Percentiles rank a stretch among this genome's conserved stretches.
phyloP scores from a whole-genome alignment of 2,888 invertebrate genomes.

The Drosophila koepferae region DNA sequence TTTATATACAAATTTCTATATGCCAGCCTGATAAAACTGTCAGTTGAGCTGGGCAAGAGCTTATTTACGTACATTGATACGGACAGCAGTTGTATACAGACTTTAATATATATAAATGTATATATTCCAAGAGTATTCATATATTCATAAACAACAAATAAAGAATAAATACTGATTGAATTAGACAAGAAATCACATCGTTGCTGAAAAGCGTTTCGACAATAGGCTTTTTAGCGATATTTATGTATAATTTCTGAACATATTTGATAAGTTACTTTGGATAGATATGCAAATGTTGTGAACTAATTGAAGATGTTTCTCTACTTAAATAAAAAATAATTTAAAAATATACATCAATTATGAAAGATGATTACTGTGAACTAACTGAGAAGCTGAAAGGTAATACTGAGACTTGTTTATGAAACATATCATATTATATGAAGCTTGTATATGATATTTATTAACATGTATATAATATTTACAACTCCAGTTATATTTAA shows the following conservation, averaged over 20 bases:
- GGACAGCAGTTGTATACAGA: neutral
- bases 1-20: neutral
- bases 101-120: neutral
- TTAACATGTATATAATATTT: too few relatives aligned
- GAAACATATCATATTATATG: too few relatives aligned
- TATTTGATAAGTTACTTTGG: neutral
- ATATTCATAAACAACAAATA: neutral
- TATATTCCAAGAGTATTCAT: neutral
- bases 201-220: neutral
- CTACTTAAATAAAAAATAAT: too few relatives aligned
- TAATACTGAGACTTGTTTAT: neutral
- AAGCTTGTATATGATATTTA: too few relatives aligned
- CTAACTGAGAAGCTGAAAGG: too few relatives aligned
- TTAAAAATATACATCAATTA: too few relatives aligned
- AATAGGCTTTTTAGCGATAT: neutral
- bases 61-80: neutral
- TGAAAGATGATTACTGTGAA: too few relatives aligned
- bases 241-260: neutral
- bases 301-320: neutral
- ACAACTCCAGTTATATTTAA: too few relatives aligned
- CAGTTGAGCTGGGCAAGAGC: neutral
- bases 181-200: neutral
- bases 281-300: neutral
- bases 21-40: constrained; percentile 4
- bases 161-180: neutral